These are phyloP conservation scores for Helogale parvula DNA, from an alignment of 2,113 vertebrate species.

Conservation along the genomic window DNA sequence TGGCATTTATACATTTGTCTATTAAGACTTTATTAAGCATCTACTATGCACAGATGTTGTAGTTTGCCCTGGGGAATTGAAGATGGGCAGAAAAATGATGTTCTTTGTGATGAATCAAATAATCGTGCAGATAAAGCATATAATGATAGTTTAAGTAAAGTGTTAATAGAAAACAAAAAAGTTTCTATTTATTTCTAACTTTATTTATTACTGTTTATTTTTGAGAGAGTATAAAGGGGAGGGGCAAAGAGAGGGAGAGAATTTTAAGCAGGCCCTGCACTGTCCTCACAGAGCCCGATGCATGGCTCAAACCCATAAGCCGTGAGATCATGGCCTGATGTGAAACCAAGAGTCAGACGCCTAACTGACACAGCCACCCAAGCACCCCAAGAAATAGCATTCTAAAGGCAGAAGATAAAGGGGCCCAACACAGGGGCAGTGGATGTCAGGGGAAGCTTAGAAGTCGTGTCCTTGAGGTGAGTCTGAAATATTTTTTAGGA, in stretches of 20 bases:
- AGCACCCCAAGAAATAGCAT: not conserved
- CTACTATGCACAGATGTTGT: not conserved
- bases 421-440: not conserved
- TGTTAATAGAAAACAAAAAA: not conserved
- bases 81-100: not conserved
- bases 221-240: too few species aligned
- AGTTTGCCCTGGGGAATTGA: not conserved
- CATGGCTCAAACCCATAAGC: too few species aligned
- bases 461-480: not conserved
- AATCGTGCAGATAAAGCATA: not conserved
- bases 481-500: not conserved
- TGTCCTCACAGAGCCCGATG: too few species aligned
- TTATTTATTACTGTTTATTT: too few species aligned
- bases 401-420: not conserved
- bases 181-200: too few species aligned
- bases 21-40: not conserved
- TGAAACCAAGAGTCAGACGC: too few species aligned
- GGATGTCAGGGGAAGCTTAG: not conserved
- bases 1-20: not conserved
- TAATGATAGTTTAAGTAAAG: not conserved
- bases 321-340: too few species aligned
- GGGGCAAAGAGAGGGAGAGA: too few species aligned
- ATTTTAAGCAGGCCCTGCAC: too few species aligned
- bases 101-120: not conserved
- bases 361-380: too few species aligned